Base-by-base conservation (phyloP, 2,888 invertebrate genomes). In the Coleophora deauratella region DNA sequence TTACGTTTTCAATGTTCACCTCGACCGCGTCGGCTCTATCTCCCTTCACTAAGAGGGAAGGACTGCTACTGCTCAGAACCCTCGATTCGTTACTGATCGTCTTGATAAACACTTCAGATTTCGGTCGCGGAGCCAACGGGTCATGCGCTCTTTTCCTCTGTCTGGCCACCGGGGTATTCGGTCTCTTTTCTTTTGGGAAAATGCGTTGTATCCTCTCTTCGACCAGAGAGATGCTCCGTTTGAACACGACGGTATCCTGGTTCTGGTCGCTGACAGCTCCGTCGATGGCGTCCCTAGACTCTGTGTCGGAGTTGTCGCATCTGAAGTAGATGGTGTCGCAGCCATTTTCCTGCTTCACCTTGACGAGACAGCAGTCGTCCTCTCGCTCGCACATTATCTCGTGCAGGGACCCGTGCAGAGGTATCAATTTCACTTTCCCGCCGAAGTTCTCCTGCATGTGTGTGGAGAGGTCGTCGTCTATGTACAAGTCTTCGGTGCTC, bases 401-500 rank as follows among this genome's bases (percentile, higher is more conserved):
- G 64, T 86, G 86, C 43, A 85, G 50, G 7, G 81, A 84, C 8
- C 81, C 79, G 59, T 80, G 79, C 9, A 85, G 51, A 0, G 86
- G 86, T 9, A 82, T 75, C 31, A 85, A 62, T 46, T 78, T 76
- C 44, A 85, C 75, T 43, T 59, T 63, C 1, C 80, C 80, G 43
- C 81, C 80, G 53, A 84, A 84, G 57, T 76, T 78, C 40, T 84
- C 84, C 47, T 81, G 80, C 72, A 81, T 69, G 15, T 82, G 78
- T 2, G 81, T 72, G 1, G 85, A 81, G 30, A 87, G 60, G 50
- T 87, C 87, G 60, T 87, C 87, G 59, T 87, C 87, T 54, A 87
- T 87, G 66, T 87, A 87, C 37, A 87, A 58, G 54, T 87, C 87
- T 49, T 87, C 87, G n/a, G 86, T 87, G 60, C 87, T 87, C 59